Evolutionary conservation across 1,140 invertebrate species (phyloP).

Genomic region (Stegodyphus dumicola): DNA sequence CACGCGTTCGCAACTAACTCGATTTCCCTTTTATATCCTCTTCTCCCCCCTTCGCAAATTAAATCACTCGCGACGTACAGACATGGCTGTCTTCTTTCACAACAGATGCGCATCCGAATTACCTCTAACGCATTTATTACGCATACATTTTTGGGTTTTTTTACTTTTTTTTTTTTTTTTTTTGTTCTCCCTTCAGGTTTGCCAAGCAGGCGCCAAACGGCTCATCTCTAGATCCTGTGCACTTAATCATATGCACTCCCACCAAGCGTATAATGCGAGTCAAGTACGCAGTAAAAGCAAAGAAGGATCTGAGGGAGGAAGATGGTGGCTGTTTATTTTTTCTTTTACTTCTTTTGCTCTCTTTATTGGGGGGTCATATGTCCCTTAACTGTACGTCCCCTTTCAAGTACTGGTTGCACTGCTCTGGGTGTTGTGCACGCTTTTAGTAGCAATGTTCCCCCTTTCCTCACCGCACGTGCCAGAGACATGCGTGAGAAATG

Average conservation of each 20-base stretch:
- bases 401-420: background rate
- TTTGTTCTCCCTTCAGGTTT: background rate
- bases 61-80: slow-evolving; percentile 36
- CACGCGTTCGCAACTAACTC: slow-evolving; percentile 26
- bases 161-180: background rate
- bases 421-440: slow-evolving; percentile 4
- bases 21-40: slow-evolving; percentile 5
- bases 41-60: slow-evolving; percentile 34
- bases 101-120: slow-evolving; percentile 35
- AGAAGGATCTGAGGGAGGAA: background rate
- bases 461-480: slow-evolving; percentile 5
- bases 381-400: slow-evolving; percentile 1
- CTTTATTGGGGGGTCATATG: slow-evolving; percentile 25
- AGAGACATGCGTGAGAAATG: slow-evolving; percentile 29
- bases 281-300: slow-evolving; percentile 40
- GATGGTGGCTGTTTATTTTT: too few relatives aligned
- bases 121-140: slow-evolving; percentile 18
- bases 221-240: background rate
- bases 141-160: slow-evolving; percentile 5
- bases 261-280: slow-evolving; percentile 46
- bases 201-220: too few relatives aligned
- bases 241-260: slow-evolving; percentile 36
- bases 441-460: too few relatives aligned
- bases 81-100: slow-evolving; percentile 10
- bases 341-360: background rate